Conservation (phyloP, 1,140 invertebrate species). For the Penaeus vannamei region DNA sequence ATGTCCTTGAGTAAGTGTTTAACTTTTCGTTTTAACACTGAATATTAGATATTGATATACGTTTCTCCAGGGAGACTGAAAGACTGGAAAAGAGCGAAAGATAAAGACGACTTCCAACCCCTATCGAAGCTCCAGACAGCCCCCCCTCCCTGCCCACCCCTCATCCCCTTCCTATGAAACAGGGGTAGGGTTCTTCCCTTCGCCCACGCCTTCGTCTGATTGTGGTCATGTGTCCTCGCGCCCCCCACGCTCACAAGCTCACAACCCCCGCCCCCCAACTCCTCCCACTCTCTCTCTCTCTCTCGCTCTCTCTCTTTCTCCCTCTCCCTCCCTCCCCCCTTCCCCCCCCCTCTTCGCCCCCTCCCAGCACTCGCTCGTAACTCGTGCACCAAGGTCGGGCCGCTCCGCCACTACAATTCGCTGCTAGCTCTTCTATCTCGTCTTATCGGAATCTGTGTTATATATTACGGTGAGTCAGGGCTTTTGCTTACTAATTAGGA, state of each 20-base stretch:
- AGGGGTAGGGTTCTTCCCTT: no score
- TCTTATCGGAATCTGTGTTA: slow-evolving; percentile 46
- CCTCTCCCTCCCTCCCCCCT: neutral
- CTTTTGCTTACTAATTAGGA: slow-evolving; percentile 48
- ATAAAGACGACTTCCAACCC: no score
- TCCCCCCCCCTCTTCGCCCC: neutral
- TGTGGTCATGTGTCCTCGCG: neutral
- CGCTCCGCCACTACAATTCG: slow-evolving; percentile 14
- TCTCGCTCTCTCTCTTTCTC: neutral
- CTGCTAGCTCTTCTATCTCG: slow-evolving; percentile 11
- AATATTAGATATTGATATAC: no score
- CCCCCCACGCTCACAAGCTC: neutral
- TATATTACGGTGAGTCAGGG: slow-evolving; percentile 32
- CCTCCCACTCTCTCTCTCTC: neutral
- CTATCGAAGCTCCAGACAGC: no score
- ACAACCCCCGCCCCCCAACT: no score
- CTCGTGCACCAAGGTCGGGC: neutral
- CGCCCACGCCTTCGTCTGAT: neutral
- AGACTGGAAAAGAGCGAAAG: no score
- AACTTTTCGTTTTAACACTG: no score
- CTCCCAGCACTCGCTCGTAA: slow-evolving; percentile 7
- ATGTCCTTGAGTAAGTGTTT: no score
- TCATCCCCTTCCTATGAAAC: no score
- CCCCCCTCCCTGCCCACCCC: no score
- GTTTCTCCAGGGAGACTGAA: no score